These are phyloP conservation scores for Hippocampus barbouri DNA, from an alignment of 2,113 vertebrate genomes.

Conservation along the genomic window DNA sequence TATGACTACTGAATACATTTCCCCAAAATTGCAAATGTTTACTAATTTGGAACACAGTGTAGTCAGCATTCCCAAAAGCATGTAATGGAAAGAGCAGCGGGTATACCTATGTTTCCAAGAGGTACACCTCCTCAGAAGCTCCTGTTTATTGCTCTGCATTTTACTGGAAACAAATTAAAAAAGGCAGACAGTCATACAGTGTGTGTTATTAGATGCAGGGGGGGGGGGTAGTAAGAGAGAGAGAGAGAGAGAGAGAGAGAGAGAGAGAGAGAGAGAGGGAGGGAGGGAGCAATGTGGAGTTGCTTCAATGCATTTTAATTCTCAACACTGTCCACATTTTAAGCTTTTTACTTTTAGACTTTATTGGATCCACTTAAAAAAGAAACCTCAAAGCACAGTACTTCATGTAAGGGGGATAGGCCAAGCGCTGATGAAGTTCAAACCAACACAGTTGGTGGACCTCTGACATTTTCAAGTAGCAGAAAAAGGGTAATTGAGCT, in stretches of 20 bases:
- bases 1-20: not conserved
- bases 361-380: not conserved
- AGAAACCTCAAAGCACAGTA: not conserved
- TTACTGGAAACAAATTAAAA: slow-evolving; percentile 76
- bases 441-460: slow-evolving; percentile 18
- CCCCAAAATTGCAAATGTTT: not conserved
- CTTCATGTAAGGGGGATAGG: not conserved
- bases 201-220: slow-evolving; percentile 49
- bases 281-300: not conserved
- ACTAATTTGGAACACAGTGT: slow-evolving; percentile 40
- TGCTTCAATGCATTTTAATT: not conserved
- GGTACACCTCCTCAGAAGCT: too few relatives aligned
- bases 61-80: slow-evolving; percentile 86
- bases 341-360: not conserved
- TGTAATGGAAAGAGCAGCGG: slow-evolving; percentile 74
- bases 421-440: not conserved
- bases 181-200: slow-evolving; percentile 79
- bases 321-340: not conserved
- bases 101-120: slow-evolving; percentile 94
- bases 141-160: slow-evolving; percentile 88
- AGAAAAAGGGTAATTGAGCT: slow-evolving; percentile 33
- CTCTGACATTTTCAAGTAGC: slow-evolving; percentile 48
- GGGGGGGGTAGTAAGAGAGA: not conserved
- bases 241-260: not conserved
- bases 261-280: not conserved